Evolutionary conservation across 2,797 vertebrate species (phyloP).

Genomic region (Myiotriccus ornatus): DNA sequence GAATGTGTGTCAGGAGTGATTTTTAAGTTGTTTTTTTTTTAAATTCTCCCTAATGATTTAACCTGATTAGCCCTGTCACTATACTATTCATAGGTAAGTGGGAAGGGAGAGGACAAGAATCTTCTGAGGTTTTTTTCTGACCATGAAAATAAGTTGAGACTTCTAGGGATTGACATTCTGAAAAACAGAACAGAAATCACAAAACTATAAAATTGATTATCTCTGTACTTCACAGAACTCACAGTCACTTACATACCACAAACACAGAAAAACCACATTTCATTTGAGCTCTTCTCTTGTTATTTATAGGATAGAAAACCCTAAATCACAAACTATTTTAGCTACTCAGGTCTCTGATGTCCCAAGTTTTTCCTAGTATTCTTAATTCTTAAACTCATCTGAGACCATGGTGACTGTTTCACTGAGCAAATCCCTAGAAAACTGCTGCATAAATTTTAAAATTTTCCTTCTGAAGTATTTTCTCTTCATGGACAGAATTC

Average conservation of each 20-base stretch:
- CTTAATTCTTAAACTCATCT: not conserved
- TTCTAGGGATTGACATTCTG: not conserved
- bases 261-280: not conserved
- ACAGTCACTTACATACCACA: not conserved
- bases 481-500: not conserved
- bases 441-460: not conserved
- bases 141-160: not conserved
- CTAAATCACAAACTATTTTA: not conserved
- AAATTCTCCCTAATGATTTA: not conserved
- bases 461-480: not conserved
- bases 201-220: fast-evolving
- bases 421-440: not conserved
- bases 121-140: not conserved
- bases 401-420: not conserved
- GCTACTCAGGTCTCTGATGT: not conserved
- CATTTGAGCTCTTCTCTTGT: not conserved
- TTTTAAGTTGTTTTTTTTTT: not conserved
- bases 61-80: not conserved
- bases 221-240: not conserved
- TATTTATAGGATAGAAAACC: not conserved
- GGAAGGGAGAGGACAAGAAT: not conserved
- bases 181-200: not conserved
- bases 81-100: not conserved
- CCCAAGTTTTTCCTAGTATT: not conserved
- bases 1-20: not conserved